Conservation (phyloP, 2,888 invertebrate species). For the Thelaira solivaga region DNA sequence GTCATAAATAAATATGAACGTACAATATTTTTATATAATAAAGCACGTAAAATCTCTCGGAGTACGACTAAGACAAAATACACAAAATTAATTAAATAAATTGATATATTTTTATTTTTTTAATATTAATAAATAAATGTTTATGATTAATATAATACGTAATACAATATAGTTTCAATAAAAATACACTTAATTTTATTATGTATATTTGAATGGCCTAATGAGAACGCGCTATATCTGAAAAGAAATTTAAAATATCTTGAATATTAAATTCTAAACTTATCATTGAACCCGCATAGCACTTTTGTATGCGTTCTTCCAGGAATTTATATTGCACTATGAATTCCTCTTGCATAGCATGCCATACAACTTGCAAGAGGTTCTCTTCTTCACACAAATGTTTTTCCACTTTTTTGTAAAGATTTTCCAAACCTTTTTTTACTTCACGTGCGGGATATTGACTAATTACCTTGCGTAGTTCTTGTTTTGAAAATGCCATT, state of each 20-base stretch:
- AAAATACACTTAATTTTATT: no score
- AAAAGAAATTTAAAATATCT: conserved; percentile 97
- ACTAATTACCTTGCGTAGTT: conserved; percentile 94
- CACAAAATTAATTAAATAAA: no score
- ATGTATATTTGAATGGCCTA: conserved; percentile 73
- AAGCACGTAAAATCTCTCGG: no score
- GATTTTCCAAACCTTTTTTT: conserved; percentile 92
- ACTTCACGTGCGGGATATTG: conserved; percentile 96
- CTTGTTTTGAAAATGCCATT: conserved; percentile 97
- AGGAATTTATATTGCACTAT: conserved; percentile 96
- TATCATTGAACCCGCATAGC: conserved; percentile 97
- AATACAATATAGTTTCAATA: no score
- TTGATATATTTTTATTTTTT: neutral
- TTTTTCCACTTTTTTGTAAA: conserved; percentile 98
- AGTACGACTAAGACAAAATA: no score
- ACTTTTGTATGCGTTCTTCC: conserved; percentile 94
- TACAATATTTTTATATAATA: no score
- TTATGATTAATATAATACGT: neutral
- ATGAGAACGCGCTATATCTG: conserved; percentile 97
- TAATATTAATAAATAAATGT: conserved; percentile 16
- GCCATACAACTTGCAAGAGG: conserved; percentile 96
- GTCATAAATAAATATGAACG: no score
- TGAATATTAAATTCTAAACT: conserved; percentile 95
- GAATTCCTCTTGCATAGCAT: conserved; percentile 99
- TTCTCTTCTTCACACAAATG: conserved; percentile 97